Conservation (phyloP, 2,797 vertebrate genomes). For the Borostomias antarcticus region DNA sequence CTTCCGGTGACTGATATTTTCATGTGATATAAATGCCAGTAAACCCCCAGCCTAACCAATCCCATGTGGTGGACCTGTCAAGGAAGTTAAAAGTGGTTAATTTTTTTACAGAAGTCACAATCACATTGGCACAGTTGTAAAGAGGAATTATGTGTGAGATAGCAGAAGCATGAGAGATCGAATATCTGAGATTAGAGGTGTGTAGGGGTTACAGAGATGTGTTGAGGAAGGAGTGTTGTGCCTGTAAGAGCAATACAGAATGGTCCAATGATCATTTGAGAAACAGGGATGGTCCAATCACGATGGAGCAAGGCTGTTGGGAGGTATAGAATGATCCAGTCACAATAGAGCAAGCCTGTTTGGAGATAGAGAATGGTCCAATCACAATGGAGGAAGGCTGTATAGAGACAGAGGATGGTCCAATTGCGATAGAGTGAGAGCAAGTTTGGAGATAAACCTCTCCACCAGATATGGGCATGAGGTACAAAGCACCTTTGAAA, state of each 20-base stretch:
- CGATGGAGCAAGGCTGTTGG: constrained; percentile 55
- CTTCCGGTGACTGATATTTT: too few species aligned
- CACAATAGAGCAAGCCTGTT: constrained; percentile 62
- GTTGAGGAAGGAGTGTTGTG: constrained; percentile 28
- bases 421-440: constrained; percentile 65
- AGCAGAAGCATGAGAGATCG: constrained; percentile 57
- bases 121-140: constrained; percentile 36
- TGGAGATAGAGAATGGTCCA: constrained; percentile 23
- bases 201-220: constrained; percentile 46
- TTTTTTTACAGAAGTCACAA: constrained; percentile 28
- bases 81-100: constrained; percentile 34
- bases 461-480: constrained; percentile 70
- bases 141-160: constrained; percentile 29
- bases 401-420: constrained; percentile 61
- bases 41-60: not conserved
- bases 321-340: constrained; percentile 60
- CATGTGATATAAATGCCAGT: too few species aligned
- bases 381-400: constrained; percentile 46
- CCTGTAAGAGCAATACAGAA: constrained; percentile 61
- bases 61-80: constrained; percentile 41
- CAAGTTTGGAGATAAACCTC: constrained; percentile 50
- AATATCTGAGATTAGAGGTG: constrained; percentile 55
- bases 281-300: constrained; percentile 66
- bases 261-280: constrained; percentile 51
- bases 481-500: constrained; percentile 74